phyloP scores from a whole-genome alignment of 2,797 vertebrate species.

The Artibeus lituratus region DNA sequence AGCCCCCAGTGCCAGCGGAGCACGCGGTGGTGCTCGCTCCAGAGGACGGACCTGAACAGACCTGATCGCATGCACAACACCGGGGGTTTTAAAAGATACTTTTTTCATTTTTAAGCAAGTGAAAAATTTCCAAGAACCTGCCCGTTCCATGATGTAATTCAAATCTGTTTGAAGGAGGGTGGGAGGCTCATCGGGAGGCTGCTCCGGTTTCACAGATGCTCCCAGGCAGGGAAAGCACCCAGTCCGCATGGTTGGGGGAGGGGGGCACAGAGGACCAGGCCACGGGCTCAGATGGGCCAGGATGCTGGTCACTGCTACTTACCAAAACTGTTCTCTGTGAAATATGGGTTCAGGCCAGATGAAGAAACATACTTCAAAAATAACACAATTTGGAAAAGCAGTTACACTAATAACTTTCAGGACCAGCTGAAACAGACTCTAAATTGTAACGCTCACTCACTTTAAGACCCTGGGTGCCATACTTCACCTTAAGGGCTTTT shows the following conservation, averaged over 20 bases:
- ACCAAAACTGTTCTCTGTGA: constrained; percentile 2
- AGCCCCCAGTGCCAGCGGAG: background rate
- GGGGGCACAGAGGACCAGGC: background rate
- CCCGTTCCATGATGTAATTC: background rate
- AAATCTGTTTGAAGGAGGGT: background rate
- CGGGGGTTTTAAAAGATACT: background rate
- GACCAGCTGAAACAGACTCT: background rate
- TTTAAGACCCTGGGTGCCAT: background rate
- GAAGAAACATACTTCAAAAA: constrained; percentile 20
- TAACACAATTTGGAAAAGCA: background rate
- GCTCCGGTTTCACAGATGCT: background rate
- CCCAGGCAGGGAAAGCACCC: background rate
- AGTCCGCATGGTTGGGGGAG: accelerated
- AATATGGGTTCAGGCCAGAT: background rate
- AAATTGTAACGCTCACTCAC: background rate
- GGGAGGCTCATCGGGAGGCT: background rate
- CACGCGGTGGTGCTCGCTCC: accelerated
- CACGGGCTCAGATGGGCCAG: background rate
- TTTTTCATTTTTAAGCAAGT: constrained; percentile 33
- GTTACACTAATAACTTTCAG: background rate
- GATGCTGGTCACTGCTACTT: background rate
- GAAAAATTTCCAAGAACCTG: background rate
- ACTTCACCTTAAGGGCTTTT: background rate
- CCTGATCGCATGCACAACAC: background rate
- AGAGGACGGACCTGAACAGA: background rate